A percentile compares a stretch with the other conserved stretches of the same genome.
Evolutionary conservation across 2,888 invertebrate species (phyloP).

Genomic region (Auanema sp.): DNA sequence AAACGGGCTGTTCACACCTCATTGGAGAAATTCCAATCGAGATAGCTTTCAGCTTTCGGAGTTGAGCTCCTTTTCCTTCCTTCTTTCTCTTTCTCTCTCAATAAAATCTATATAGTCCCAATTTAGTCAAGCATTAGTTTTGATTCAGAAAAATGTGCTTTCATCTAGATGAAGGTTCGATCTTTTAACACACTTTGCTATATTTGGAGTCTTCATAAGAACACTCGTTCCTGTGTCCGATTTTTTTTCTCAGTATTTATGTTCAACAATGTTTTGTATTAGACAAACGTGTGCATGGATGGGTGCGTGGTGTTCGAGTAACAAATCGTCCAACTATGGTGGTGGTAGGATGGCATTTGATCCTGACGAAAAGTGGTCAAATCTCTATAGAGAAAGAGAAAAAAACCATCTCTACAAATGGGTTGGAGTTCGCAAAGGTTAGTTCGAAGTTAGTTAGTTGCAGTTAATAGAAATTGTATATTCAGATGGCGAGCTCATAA

Average conservation of each 20-base stretch:
- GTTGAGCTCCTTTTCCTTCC: background rate
- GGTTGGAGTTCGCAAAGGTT: constrained; percentile 61
- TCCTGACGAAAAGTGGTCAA: constrained; percentile 63
- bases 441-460: constrained; percentile 6
- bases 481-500: constrained; percentile 79
- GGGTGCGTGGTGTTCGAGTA: constrained; percentile 10
- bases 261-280: background rate
- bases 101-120: too few relatives aligned
- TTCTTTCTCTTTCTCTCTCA: constrained; percentile 3
- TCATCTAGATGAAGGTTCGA: background rate
- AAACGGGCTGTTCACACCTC: too few relatives aligned
- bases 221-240: constrained; percentile 3
- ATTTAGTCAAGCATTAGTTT: too few relatives aligned
- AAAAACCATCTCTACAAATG: constrained; percentile 64
- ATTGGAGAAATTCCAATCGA: too few relatives aligned
- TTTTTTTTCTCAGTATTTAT: background rate
- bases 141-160: background rate
- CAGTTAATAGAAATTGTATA: background rate
- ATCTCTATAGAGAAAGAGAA: constrained; percentile 64
- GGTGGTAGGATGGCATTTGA: constrained; percentile 45
- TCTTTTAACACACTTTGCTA: too few relatives aligned
- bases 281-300: constrained; percentile 3
- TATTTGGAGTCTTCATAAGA: too few relatives aligned
- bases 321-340: constrained; percentile 2
- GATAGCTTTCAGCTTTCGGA: background rate